Conservation (phyloP, 2,113 vertebrate genomes). For the Grallaria varia region DNA sequence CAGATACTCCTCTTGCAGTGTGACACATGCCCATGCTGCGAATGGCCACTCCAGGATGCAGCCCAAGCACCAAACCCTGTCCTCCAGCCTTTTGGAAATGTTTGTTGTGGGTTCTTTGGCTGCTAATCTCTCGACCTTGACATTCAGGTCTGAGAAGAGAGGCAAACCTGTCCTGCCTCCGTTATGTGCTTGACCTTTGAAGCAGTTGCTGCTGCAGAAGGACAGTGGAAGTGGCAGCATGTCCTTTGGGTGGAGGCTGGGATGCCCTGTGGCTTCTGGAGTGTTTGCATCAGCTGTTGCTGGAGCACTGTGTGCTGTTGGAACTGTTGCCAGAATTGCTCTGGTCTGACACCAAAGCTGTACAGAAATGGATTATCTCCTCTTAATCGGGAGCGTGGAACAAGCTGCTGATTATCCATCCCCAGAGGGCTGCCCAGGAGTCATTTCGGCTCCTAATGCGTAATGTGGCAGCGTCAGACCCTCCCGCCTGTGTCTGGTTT, state of each 20-base stretch:
- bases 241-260: not conserved
- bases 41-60: not conserved
- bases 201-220: conserved; percentile 25
- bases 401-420: conserved; percentile 6
- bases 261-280: not conserved
- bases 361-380: conserved; percentile 41
- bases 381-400: conserved; percentile 24
- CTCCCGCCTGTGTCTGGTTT: fast-evolving
- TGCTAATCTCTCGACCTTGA: conserved; percentile 4
- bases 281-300: conserved; percentile 24
- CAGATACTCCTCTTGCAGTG: not conserved
- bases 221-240: not conserved
- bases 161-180: not conserved
- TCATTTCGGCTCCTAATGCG: not conserved
- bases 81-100: not conserved
- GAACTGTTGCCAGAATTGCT: conserved; percentile 45
- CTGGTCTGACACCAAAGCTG: conserved; percentile 26
- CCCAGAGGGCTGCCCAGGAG: not conserved
- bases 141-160: not conserved
- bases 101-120: not conserved
- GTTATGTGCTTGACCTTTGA: conserved; percentile 29
- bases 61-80: not conserved
- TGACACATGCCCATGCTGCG: fast-evolving
- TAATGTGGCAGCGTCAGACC: not conserved
- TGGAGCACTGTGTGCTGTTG: not conserved